Percentiles rank a stretch among this genome's conserved stretches.
Conservation (phyloP, 1,140 invertebrate genomes). For the Coptotermes formosanus region DNA sequence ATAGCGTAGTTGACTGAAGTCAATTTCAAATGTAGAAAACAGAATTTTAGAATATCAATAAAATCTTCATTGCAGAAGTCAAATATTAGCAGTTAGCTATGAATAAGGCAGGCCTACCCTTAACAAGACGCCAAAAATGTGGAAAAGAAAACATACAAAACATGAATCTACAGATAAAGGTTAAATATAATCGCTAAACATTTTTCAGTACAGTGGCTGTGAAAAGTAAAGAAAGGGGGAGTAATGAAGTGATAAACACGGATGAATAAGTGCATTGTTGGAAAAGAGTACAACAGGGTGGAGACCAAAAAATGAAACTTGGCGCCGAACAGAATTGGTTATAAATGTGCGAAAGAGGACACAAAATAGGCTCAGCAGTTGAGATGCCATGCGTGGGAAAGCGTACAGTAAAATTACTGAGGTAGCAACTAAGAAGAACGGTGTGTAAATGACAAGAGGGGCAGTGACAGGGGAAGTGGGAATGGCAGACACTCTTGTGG, state of each 20-base stretch:
- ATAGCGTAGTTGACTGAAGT: too few relatives aligned
- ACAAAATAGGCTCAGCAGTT: not conserved
- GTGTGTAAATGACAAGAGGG: not conserved
- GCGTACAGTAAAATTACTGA: not conserved
- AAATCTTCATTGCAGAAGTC: too few relatives aligned
- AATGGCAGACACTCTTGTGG: not conserved
- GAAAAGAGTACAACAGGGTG: not conserved
- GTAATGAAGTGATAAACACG: not conserved
- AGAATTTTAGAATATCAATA: too few relatives aligned
- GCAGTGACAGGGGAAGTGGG: not conserved
- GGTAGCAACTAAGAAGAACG: not conserved
- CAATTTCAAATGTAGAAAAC: too few relatives aligned
- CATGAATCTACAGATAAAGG: too few relatives aligned
- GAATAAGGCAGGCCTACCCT: too few relatives aligned
- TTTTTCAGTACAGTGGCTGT: too few relatives aligned
- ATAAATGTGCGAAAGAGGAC: not conserved
- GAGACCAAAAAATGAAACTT: not conserved
- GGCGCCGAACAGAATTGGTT: not conserved
- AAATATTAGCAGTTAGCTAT: too few relatives aligned
- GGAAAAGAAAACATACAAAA: too few relatives aligned
- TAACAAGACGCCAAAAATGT: too few relatives aligned
- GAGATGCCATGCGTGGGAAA: not conserved
- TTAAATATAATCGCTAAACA: too few relatives aligned
- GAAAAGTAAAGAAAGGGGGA: too few relatives aligned
- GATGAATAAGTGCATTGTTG: not conserved